A percentile compares a stretch with the other conserved stretches of the same genome.
phyloP scores from a whole-genome alignment of 2,113 vertebrate genomes.

The Ameiurus melas region DNA sequence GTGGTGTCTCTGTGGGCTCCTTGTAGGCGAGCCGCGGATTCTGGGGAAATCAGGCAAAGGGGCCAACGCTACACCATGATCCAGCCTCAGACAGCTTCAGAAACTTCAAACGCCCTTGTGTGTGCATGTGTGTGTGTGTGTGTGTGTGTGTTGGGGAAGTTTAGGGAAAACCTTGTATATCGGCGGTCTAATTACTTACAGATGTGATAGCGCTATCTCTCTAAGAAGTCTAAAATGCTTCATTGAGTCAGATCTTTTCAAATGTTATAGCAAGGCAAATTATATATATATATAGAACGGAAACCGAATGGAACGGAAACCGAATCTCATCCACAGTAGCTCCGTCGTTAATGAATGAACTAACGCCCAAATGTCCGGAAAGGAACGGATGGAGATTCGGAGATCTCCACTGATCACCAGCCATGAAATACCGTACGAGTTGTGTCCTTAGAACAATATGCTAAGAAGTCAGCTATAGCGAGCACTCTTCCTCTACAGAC shows the following conservation, averaged over 20 bases:
- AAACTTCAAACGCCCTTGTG: slow-evolving; percentile 32
- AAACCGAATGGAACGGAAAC: too few species aligned
- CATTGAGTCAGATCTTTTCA: neutral
- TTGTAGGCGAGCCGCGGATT: slow-evolving; percentile 49
- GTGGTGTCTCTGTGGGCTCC: slow-evolving; percentile 50
- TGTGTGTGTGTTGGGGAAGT: slow-evolving; percentile 2
- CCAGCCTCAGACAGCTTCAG: slow-evolving; percentile 50
- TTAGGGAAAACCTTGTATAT: slow-evolving; percentile 35
- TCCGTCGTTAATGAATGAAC: neutral
- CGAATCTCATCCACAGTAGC: neutral
- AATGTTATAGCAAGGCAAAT: neutral
- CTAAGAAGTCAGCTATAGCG: neutral
- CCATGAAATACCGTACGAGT: neutral
- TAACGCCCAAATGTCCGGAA: neutral
- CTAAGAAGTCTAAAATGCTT: neutral
- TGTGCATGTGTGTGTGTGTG: slow-evolving; percentile 11
- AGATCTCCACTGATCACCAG: neutral
- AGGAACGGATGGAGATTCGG: neutral
- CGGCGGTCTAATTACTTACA: slow-evolving; percentile 34
- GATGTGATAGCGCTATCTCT: neutral
- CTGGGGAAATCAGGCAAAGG: slow-evolving; percentile 40
- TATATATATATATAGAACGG: too few species aligned
- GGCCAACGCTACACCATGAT: slow-evolving; percentile 35
- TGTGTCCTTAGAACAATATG: neutral
- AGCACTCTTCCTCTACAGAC: neutral